Conservation (phyloP, 1,140 invertebrate genomes). For the Metopolophium dirhodum region DNA sequence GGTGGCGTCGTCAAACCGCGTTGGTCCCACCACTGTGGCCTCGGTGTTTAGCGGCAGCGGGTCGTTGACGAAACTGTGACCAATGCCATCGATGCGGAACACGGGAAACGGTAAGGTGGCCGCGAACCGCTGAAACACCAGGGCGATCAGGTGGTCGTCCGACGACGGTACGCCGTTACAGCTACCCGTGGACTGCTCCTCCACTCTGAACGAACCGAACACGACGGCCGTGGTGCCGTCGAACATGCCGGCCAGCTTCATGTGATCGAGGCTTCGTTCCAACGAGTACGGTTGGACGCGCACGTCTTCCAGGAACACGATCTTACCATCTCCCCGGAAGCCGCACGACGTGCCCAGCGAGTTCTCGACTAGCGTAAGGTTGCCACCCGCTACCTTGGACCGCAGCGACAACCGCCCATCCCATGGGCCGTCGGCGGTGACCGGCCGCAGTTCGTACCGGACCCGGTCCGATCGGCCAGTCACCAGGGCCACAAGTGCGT, state of each 20-base stretch:
- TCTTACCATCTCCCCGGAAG: neutral
- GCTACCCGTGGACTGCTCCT: neutral
- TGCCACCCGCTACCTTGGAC: neutral
- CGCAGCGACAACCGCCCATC: neutral
- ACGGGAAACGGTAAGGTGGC: neutral
- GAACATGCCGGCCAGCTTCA: neutral
- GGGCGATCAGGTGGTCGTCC: neutral
- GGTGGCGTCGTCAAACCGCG: neutral
- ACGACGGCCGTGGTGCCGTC: neutral
- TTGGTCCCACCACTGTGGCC: neutral
- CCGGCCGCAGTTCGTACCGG: neutral
- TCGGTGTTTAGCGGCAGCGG: neutral
- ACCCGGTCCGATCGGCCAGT: neutral
- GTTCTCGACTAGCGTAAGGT: neutral
- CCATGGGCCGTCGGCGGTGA: fast-evolving
- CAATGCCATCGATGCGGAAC: neutral
- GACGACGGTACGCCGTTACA: too few species aligned
- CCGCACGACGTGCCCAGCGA: neutral
- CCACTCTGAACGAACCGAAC: neutral
- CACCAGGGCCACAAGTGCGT: neutral
- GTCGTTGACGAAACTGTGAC: neutral
- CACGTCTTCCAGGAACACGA: neutral
- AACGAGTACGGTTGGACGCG: neutral
- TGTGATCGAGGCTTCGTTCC: neutral
- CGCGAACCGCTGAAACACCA: neutral